Evolutionary conservation across 2,797 vertebrate species (phyloP), one percentile per base, ranked within the genome.

Genomic region (Momotus momota): DNA sequence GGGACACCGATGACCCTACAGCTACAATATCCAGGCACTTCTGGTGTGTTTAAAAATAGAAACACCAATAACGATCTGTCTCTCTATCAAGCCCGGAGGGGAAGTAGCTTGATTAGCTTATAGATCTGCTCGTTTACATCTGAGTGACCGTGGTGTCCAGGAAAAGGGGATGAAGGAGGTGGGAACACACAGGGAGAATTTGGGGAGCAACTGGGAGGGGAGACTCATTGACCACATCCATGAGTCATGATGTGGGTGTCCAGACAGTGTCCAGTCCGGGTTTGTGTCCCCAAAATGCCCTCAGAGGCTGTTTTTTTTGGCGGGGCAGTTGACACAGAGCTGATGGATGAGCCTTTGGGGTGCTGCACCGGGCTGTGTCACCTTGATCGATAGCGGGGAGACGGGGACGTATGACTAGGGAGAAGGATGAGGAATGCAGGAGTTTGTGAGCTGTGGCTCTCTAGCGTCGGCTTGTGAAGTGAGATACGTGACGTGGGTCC

Each of bases 221-320:
- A 84, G 2, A 77, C 0, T 14, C 5, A 4, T 23, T 0, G 10
- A 17, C 6, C 1, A 3, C 7, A 29, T 8, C 60, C 1, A 0
- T 26, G 43, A 31, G 51, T 8, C 10, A 0, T 8, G 43, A 4
- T 48, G 41, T 48, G 35, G 54, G 31, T 64, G 55, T 72, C 58
- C 0, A 0, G 33, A 25, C 0, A 0, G 33, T 26, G 33, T 21
- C 0, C 1, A 4, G 58, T 41, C 23, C 0, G 5, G 12, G 23
- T 5, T 69, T 91, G 51, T 74, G 57, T 55, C 57, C 65, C 65
- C 73, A 52, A 1, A 64, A 58, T 0, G 1, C 23, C 18, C 35
- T 52, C 1, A 0, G 46, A 43, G 54, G 29, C 29, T 25, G 40
- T 0, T 22, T 75, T 22, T 75, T 89, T 61, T 0, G 3, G 54